Conservation (phyloP, 2,113 vertebrate genomes). For the Aramus guarauna region DNA sequence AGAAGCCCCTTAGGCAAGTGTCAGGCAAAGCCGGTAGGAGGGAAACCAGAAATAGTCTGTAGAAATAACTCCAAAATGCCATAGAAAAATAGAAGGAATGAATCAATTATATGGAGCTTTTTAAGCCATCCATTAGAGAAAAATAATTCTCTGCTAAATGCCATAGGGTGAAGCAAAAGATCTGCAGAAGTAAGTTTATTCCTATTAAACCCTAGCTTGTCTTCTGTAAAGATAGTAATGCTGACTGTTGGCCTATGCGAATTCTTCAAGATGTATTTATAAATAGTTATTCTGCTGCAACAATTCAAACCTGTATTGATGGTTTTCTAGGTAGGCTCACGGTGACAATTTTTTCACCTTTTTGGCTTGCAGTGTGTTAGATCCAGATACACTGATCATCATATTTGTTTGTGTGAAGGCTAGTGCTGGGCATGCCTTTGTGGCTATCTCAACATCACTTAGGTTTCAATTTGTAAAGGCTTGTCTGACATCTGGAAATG, state of each 20-base stretch:
- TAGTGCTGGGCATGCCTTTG: background rate
- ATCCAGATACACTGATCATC: background rate
- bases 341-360: accelerated
- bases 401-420: background rate
- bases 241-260: background rate
- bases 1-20: slow-evolving; percentile 44
- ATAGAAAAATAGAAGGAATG: background rate
- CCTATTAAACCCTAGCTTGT: background rate
- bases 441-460: background rate
- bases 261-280: background rate
- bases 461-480: background rate
- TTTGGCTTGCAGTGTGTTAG: background rate
- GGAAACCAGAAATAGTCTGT: slow-evolving; percentile 4
- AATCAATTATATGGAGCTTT: slow-evolving; percentile 6
- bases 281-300: background rate
- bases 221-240: background rate
- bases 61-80: slow-evolving; percentile 38
- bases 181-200: background rate
- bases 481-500: background rate
- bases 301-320: background rate
- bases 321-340: background rate
- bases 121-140: background rate
- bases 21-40: background rate
- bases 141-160: background rate
- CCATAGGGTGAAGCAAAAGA: background rate